A percentile compares a stretch with the other conserved stretches of the same genome.
These are phyloP conservation scores for Panthera uncia DNA, from an alignment of 2,113 vertebrate genomes.

Conservation along the genomic window DNA sequence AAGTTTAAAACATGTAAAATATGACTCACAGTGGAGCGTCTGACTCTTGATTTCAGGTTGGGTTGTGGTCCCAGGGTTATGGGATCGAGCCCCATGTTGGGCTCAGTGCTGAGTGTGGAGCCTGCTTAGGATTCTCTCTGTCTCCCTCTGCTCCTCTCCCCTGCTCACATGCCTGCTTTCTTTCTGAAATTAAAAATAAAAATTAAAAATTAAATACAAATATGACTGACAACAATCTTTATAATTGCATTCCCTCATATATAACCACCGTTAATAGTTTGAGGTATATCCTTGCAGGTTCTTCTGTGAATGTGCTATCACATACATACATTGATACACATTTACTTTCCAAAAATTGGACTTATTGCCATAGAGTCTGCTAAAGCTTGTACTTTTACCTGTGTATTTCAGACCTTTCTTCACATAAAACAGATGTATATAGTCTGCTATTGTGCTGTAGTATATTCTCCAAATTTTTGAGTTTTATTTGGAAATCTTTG, in stretches of 20 bases:
- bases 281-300: neutral
- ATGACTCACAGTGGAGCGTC: neutral
- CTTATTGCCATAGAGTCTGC: neutral
- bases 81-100: no score
- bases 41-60: no score
- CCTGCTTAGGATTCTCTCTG: no score
- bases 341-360: neutral
- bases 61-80: no score
- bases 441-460: neutral
- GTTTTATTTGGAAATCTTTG: neutral
- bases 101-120: no score
- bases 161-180: no score
- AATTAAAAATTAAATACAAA: neutral
- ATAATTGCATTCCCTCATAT: neutral
- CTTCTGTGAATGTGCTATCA: neutral
- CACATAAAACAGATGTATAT: neutral
- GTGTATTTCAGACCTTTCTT: neutral
- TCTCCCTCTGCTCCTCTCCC: no score
- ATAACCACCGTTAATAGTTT: neutral
- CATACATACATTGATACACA: neutral
- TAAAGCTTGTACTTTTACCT: neutral
- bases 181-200: no score
- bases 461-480: neutral
- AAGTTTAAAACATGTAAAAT: neutral
- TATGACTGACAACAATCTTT: neutral